Base-by-base conservation (phyloP, 2,797 vertebrate species). In the Orestias chungarensis region DNA sequence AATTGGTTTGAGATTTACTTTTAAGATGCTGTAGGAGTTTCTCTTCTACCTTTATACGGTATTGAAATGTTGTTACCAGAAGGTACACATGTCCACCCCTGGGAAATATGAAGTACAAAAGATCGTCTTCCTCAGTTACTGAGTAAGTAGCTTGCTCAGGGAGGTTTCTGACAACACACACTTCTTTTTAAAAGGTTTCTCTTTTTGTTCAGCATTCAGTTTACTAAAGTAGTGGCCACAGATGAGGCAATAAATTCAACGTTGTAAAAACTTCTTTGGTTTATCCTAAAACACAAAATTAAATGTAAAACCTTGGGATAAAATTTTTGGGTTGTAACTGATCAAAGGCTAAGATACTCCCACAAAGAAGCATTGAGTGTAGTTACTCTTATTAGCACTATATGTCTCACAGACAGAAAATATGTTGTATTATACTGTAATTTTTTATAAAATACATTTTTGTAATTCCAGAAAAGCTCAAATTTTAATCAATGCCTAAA, bases 81-180 rank as follows among this genome's bases (percentile, higher is more conserved):
- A 62, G 70, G 62, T 82, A 81, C 78, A 83, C 66, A 73, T 66
- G 68, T 72, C 73, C 44, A 44, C 74, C 72, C 52, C 7, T n/a
- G 73, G 78, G 77, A 82, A 86, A 80, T 67, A 50, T 4, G 1
- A 1, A 68, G 61, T 68, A 83, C 67, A 85, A 85, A 86, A 80
- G 68, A 78, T 65, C 8, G 70, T 66, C 70, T 79, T 76, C 68
- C 80, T 77, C 62, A 40, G 42, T 73, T 59, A 80, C 72, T 44
- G 17, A 15, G 47, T 33, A 49, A 76, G 42, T 64, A 74, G 25
- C 27, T 27, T 33, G 65, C 42, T 71, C 0, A 14, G 66, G 33
- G 62, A 86, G 70, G 70, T 77, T 73, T 78, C 66, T 75, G 25
- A 33, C 40, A 59, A 59, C 54, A 70, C 20, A 59, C 50, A 27